A percentile compares a stretch with the other conserved stretches of the same genome.
phyloP scores from a whole-genome alignment of 2,797 vertebrate genomes.

The Danio tinwini region DNA sequence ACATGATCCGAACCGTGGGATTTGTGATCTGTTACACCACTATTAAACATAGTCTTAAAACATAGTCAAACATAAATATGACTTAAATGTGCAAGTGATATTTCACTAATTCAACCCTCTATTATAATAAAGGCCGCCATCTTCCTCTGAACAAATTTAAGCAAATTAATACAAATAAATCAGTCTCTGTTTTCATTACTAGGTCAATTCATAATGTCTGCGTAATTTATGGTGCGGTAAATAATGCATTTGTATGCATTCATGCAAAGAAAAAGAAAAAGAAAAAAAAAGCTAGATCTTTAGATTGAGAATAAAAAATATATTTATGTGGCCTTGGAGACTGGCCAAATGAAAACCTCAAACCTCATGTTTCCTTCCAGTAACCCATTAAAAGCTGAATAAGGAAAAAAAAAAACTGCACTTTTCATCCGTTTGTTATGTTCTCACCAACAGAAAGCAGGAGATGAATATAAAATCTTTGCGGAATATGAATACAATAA shows the following conservation, averaged over 20 bases:
- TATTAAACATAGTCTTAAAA: too few species aligned
- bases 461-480: slow-evolving; percentile 1
- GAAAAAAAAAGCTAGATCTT: background rate
- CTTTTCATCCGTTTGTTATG: background rate
- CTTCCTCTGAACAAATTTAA: background rate
- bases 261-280: background rate
- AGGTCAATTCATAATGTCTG: background rate
- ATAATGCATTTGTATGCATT: slow-evolving; percentile 22
- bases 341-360: background rate
- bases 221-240: background rate
- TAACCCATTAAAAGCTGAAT: background rate
- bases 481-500: slow-evolving; percentile 32
- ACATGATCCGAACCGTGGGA: too few species aligned
- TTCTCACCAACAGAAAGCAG: background rate
- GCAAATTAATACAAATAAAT: background rate
- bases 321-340: background rate
- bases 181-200: background rate
- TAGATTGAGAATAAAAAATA: background rate
- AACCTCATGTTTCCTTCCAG: background rate
- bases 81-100: background rate
- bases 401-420: background rate
- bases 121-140: background rate
- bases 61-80: background rate
- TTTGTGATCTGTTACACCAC: too few species aligned
- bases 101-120: background rate